Conservation (phyloP, 2,113 vertebrate species). For the human region DNA sequence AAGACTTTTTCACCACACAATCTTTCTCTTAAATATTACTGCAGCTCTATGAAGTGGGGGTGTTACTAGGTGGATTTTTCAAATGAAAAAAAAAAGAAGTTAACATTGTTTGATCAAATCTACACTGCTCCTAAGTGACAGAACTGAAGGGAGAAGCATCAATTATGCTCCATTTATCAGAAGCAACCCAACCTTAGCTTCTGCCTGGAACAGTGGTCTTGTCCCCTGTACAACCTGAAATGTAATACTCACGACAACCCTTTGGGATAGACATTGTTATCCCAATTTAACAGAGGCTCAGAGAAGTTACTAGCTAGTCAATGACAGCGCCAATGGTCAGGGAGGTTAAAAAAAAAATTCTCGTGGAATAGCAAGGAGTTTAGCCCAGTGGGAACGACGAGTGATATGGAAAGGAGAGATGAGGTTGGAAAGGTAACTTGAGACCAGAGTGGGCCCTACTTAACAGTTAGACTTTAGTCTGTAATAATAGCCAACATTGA, state of each 20-base stretch:
- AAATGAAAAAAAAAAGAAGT: not conserved
- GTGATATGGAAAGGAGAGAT: not conserved
- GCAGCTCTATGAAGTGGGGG: not conserved
- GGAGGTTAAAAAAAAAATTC: not conserved
- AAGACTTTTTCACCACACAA: not conserved
- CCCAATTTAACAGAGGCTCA: not conserved
- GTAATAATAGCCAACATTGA: not conserved
- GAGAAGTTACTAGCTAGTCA: not conserved
- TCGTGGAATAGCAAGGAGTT: too few relatives aligned
- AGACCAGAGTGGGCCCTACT: not conserved
- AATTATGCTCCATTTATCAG: not conserved
- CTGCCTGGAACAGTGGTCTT: not conserved
- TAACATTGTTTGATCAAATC: not conserved
- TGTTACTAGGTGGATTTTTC: not conserved
- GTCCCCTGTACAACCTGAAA: not conserved
- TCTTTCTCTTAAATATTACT: not conserved
- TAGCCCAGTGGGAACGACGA: fast-evolving
- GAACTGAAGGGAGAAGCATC: not conserved
- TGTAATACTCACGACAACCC: fast-evolving
- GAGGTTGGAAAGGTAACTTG: not conserved
- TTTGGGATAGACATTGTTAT: not conserved
- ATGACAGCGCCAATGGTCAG: not conserved
- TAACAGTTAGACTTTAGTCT: not conserved
- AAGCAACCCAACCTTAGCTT: not conserved
- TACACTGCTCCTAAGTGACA: not conserved